A percentile compares a stretch with the other conserved stretches of the same genome.
Evolutionary conservation across 2,888 invertebrate species (phyloP).

Genomic region (Lasioglossum lativentre): DNA sequence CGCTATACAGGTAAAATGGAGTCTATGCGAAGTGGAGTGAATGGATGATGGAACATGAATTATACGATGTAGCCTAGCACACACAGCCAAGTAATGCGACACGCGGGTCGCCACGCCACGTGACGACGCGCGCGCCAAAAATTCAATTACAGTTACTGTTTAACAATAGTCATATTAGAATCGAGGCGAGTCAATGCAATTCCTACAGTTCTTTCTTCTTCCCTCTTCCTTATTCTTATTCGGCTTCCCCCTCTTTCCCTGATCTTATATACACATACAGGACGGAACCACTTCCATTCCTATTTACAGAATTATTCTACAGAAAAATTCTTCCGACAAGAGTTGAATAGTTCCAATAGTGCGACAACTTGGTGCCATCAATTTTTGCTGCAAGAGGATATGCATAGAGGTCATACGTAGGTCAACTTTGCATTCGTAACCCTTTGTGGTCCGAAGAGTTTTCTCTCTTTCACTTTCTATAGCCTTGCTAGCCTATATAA

Average conservation of each 20-base stretch:
- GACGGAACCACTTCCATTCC: neutral
- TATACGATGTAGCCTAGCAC: conserved; percentile 82
- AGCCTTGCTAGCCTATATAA: no score
- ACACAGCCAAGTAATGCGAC: conserved; percentile 83
- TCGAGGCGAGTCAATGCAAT: conserved; percentile 81
- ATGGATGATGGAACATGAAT: conserved; percentile 79
- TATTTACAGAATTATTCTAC: neutral
- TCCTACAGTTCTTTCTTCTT: conserved; percentile 73
- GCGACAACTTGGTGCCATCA: no score
- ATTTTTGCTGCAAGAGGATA: neutral
- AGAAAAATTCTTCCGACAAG: neutral
- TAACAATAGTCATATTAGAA: conserved; percentile 72
- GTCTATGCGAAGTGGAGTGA: conserved; percentile 69
- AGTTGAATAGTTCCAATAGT: neutral
- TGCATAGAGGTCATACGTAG: no score
- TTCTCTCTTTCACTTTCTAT: neutral
- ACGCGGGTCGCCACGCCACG: conserved; percentile 69
- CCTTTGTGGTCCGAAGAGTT: neutral
- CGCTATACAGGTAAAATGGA: conserved; percentile 65
- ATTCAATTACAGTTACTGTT: conserved; percentile 72
- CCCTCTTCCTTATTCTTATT: neutral
- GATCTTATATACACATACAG: neutral
- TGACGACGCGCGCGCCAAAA: conserved; percentile 68
- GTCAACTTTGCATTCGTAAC: no score
- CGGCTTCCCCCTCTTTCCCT: neutral